Base-by-base conservation (phyloP, 2,888 invertebrate species). In the Orthosia gracilis region DNA sequence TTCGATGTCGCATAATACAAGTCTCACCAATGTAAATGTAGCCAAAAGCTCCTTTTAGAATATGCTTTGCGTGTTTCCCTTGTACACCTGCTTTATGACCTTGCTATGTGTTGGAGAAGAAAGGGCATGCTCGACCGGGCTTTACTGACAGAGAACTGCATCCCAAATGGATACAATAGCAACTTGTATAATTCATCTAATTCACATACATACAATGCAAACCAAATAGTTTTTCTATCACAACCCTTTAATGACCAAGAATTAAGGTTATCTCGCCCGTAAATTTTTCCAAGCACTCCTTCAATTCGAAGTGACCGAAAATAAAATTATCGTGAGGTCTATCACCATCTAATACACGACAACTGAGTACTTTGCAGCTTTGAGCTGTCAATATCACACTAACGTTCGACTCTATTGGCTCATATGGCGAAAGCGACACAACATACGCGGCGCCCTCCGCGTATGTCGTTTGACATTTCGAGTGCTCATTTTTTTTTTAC, bases 1-100 rank as follows among this genome's bases (percentile, higher is more conserved):
- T 93, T 94, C 94, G 94, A 94, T 94, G 94, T 94, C 91, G 86
- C 89, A 89, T 86, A 87, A 91, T 90, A 92, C 92, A 91, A 93
- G 90, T 91, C 91, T 91, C 88, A 93, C 94, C 93, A 93, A 94
- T 94, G 94, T 89, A 93, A 95, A 95, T 92, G 93, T 90, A 91
- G 93, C 95, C 93, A 85, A 89, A 87, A 89, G 83, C 93, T 93
- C 93, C 94, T 92, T 94, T 93, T 93, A 94, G 84, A 94, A 95
- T 93, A 94, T 91, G 94, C 92, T 80, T 74, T 64, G 69, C n/a
- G 76, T 88, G 71, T 76, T 77, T 76, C 57, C 76, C 55, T 66
- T 76, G 76, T 82, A 83, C 86, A 88, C 77, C 79, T 84, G 86
- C 86, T 93, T 94, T 94, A 94, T 94, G 94, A 94, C 94, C 90